Base-by-base conservation (phyloP, 2,113 vertebrate genomes). In the Calidris pygmaea region DNA sequence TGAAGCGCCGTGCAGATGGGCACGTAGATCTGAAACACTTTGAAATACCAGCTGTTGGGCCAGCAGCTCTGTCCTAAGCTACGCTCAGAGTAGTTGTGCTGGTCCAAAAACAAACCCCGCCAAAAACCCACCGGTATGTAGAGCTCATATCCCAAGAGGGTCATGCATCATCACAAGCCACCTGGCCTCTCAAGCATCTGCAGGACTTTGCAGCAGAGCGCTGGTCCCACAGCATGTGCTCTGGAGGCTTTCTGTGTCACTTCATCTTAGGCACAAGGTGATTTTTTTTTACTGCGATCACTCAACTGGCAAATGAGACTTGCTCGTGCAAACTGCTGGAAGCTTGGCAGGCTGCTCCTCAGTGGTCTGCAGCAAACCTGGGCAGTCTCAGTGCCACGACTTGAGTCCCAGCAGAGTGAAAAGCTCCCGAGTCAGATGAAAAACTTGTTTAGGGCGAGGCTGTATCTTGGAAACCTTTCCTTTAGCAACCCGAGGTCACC, bases 331-430 rank as follows among this genome's bases (percentile, higher is more conserved):
- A 66, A 66, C 45, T 35, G 43, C 77, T 86, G 63, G 32, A 19
- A 47, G 59, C 55, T 62, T 88, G 72, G 53, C 72, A 84, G 60
- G 41, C 63, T 66, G 58, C n/a, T 83, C 30, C 59, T 24, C 2
- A 0, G 45, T 1, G 3, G 17, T n/a, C 52, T 76, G 55, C 45
- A 73, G 75, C 22, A 92, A 91, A 84, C 32, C 14, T 0, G 0
- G 48, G 53, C 50, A 73, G n/a, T 19, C 63, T 58, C 55, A 53
- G 59, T 50, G 10, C 17, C 62, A 43, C 4, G 50, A 18, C 23
- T 63, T 35, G 14, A 67, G 30, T 35, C 32, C 27, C 56, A 76
- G 39, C 34, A 87, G 39, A 58, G 52, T 27, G 30, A 89, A 84
- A 67, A 87, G 4, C 30, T 87, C 32, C 10, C 12, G 70, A 52